Base-by-base conservation (phyloP, 1,140 invertebrate species). In the Papilio dardanus region DNA sequence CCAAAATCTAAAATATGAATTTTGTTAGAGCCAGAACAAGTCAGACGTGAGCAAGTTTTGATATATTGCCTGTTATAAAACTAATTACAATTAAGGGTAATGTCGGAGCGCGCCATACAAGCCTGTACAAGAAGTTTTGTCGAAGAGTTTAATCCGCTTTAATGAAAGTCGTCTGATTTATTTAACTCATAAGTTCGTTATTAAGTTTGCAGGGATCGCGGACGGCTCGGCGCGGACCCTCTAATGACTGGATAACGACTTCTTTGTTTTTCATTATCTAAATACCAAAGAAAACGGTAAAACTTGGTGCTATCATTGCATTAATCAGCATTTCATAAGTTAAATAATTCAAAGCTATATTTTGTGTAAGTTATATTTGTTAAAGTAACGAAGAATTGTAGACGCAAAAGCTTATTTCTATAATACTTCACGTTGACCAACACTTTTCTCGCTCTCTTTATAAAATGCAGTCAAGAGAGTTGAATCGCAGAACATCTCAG, bases 171-270 rank as follows among this genome's bases (percentile, higher is more conserved):
- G 19, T 62, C 28, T 16, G 54, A 62, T 62, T 62, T 62, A 14
- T 62, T 62, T 62, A 28, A 62, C 30, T 62, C 54, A 28, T 28
- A 62, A 62, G 21, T 62, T 62, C 24, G 21, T 62, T 62, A 62
- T 62, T 19, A 62, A 62, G n/a, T 28, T 62, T 16, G 10, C 28
- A 24, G 50, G 50, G 2, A 24, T 1, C 50, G 21, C 10, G 12
- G 54, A 58, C 50, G 8, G 4, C 3, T 62, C 8, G 14, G 40
- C 0, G 19, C 16, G 42, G 5, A n/a, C 10, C n/a, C n/a, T 62
- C 14, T 28, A n/a, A 28, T 62, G 24, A 28, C 10, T 30, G 14
- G 54, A 28, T 24, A 62, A 62, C 3, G 24, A 58, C 1, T 62
- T 5, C 24, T 24, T 58, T 62, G 8, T 30, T 62, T 62, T 62